phyloP scores from a whole-genome alignment of 2,888 invertebrate genomes.

The Philaethria dido region DNA sequence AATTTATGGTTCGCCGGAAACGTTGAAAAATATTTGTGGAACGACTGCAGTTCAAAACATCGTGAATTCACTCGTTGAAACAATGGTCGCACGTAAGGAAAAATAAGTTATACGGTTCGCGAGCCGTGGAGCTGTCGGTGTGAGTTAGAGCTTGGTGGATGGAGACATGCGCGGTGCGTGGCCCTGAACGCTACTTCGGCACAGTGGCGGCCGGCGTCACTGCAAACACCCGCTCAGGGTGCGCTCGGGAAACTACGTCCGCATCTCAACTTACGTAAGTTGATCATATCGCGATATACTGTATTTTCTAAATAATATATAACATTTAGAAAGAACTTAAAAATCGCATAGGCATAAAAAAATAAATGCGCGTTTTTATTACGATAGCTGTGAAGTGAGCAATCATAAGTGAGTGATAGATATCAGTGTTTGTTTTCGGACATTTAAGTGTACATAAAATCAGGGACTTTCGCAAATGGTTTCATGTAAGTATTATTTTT shows the following conservation, averaged over 20 bases:
- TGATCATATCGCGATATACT: constrained; percentile 29
- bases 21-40: constrained; percentile 44
- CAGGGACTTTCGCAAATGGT: constrained; percentile 25
- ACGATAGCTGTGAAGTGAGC: constrained; percentile 45
- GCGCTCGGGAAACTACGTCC: constrained; percentile 42
- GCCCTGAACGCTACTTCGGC: constrained; percentile 50
- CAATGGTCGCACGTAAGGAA: constrained; percentile 65
- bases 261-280: constrained; percentile 74
- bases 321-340: not conserved
- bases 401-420: constrained; percentile 58
- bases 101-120: constrained; percentile 65
- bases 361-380: not conserved
- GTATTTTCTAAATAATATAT: not conserved
- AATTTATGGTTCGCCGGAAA: constrained; percentile 37
- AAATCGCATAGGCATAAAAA: not conserved
- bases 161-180: constrained; percentile 74
- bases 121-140: constrained; percentile 65
- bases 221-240: constrained; percentile 55
- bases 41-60: constrained; percentile 44
- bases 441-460: constrained; percentile 51
- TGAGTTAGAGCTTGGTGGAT: constrained; percentile 70
- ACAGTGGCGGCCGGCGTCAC: constrained; percentile 68
- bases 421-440: constrained; percentile 49
- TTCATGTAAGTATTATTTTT: constrained; percentile 30
- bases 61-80: constrained; percentile 50